Conservation (phyloP, 2,888 invertebrate genomes). For the Lepas anatifera region DNA sequence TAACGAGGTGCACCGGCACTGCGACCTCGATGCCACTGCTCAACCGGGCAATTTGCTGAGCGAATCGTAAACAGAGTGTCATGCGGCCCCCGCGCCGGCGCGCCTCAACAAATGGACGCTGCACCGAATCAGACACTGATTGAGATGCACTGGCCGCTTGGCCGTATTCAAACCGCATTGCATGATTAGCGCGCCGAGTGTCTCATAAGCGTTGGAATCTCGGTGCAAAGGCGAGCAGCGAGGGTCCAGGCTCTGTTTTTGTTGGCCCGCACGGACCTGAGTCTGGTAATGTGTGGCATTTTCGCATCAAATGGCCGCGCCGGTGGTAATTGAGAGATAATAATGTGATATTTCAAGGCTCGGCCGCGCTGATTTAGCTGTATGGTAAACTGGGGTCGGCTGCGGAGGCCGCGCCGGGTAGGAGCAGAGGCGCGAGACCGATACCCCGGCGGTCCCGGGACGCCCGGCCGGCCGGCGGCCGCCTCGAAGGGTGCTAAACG, state of each 20-base stretch:
- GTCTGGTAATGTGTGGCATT: neutral
- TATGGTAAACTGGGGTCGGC: constrained; percentile 9
- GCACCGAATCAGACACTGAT: neutral
- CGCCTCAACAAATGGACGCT: neutral
- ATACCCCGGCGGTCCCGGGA: no score
- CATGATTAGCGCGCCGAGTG: neutral
- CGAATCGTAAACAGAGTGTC: neutral
- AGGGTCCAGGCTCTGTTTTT: neutral
- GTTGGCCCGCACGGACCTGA: neutral
- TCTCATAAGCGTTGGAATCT: neutral
- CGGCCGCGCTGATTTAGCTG: constrained; percentile 4
- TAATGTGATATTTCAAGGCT: constrained; percentile 9
- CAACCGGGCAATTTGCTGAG: neutral
- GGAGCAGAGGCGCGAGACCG: neutral
- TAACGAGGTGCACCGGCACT: no score
- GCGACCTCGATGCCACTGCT: no score
- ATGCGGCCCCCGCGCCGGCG: neutral
- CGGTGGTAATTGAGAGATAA: constrained; percentile 9
- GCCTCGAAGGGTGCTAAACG: no score
- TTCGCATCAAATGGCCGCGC: constrained; percentile 8
- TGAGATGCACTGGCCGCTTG: neutral
- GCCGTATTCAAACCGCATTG: neutral
- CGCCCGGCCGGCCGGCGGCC: no score
- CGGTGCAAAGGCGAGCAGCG: neutral
- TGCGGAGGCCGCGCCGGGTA: neutral